Conservation (phyloP, 2,113 vertebrate species). For the Jaculus jaculus region DNA sequence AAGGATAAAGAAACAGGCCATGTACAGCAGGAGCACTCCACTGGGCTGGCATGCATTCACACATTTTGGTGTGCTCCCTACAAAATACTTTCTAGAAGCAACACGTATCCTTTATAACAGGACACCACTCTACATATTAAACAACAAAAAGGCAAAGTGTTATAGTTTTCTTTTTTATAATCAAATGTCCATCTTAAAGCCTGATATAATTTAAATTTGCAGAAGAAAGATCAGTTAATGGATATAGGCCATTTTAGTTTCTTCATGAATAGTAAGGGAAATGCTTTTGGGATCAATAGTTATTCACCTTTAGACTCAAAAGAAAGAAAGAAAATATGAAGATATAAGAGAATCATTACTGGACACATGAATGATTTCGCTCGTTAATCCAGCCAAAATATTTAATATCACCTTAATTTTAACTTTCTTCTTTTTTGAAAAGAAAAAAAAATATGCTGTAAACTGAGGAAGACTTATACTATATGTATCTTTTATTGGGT, state of each 20-base stretch:
- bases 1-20: neutral
- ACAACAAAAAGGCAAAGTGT: neutral
- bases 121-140: neutral
- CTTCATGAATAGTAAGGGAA: neutral
- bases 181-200: neutral
- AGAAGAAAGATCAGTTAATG: neutral
- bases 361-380: neutral
- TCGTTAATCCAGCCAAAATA: neutral
- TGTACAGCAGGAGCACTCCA: neutral
- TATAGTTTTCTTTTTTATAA: neutral
- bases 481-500: neutral
- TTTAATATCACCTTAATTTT: neutral
- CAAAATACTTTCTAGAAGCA: neutral
- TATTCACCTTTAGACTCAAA: neutral
- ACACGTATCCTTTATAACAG: neutral
- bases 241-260: neutral
- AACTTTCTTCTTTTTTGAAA: neutral
- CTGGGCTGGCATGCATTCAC: accelerated
- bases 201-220: neutral
- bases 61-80: too few species aligned
- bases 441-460: neutral
- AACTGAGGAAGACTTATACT: neutral
- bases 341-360: neutral
- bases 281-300: neutral
- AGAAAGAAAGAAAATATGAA: neutral